A percentile compares a stretch with the other conserved stretches of the same genome.
These are phyloP conservation scores for Thalassoma bifasciatum DNA, from an alignment of 2,113 vertebrate species.

Conservation along the genomic window DNA sequence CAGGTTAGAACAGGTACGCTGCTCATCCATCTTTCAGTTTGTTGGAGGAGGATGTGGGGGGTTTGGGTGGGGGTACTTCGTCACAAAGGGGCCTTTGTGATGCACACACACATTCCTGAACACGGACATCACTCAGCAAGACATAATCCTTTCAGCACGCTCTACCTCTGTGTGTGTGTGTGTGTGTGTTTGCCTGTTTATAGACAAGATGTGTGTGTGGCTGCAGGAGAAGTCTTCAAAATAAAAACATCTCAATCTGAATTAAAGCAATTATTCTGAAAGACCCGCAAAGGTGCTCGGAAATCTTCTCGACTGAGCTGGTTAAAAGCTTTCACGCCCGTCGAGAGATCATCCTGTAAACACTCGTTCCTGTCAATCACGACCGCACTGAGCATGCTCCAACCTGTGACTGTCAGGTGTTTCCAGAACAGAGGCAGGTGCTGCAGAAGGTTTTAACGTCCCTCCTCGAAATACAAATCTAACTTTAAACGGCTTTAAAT, in stretches of 20 bases:
- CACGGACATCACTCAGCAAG: conserved; percentile 65
- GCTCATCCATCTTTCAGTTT: neutral
- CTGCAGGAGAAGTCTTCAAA: neutral
- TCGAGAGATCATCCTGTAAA: neutral
- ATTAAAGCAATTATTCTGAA: neutral
- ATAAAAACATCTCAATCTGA: neutral
- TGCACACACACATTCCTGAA: conserved; percentile 69
- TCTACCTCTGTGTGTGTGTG: conserved; percentile 21
- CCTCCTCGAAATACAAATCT: neutral
- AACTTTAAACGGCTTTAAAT: too few species aligned
- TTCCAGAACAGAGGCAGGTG: neutral
- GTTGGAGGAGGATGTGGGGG: neutral
- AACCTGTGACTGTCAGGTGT: neutral
- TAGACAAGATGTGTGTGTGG: conserved; percentile 11
- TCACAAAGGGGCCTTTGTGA: conserved; percentile 56
- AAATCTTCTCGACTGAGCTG: neutral
- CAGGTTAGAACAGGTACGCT: neutral
- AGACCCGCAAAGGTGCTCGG: neutral
- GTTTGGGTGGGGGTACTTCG: neutral
- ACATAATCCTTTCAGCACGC: conserved; percentile 45
- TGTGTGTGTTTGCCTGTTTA: conserved; percentile 31
- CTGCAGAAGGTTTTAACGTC: neutral
- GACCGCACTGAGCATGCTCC: neutral
- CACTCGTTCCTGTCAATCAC: neutral
- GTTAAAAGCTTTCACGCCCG: neutral